These are phyloP conservation scores for Odontomachus brunneus DNA, from an alignment of 1,140 invertebrate species.

Conservation along the genomic window DNA sequence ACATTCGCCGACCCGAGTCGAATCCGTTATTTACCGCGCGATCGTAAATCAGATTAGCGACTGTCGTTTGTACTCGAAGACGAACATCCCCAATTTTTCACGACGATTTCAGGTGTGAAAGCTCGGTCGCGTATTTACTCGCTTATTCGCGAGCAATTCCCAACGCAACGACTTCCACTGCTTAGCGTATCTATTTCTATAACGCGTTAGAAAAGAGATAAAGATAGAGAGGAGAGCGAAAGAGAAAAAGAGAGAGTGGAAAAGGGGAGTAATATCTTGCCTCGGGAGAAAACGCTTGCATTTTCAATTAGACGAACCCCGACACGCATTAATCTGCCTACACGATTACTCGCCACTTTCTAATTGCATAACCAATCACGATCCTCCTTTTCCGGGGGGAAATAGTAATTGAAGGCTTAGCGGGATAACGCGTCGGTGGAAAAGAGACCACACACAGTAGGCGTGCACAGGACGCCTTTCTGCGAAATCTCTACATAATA, in stretches of 20 bases:
- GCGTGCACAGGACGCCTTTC: neutral
- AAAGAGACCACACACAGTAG: neutral
- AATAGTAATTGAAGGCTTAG: conserved; percentile 24
- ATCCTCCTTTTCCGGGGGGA: neutral
- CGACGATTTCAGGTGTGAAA: neutral
- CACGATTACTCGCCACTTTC: neutral
- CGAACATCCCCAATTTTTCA: neutral
- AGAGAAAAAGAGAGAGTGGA: neutral
- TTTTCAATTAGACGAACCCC: neutral
- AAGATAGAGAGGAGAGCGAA: neutral
- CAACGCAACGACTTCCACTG: too few species aligned
- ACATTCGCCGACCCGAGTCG: neutral
- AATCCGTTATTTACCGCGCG: conserved; percentile 14
- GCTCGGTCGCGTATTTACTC: neutral
- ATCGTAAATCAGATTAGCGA: conserved; percentile 22
- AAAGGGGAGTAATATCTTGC: neutral
- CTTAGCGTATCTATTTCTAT: neutral
- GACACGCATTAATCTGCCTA: neutral
- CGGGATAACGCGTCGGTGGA: too few species aligned
- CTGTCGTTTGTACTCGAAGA: neutral
- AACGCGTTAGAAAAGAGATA: neutral
- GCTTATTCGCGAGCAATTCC: neutral
- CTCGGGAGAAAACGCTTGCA: neutral
- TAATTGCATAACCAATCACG: conserved; percentile 23
- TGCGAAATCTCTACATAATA: conserved; percentile 34